Percentiles rank a stretch among this genome's conserved stretches.
phyloP scores from a whole-genome alignment of 1,140 invertebrate species.

The Musca vetustissima region DNA sequence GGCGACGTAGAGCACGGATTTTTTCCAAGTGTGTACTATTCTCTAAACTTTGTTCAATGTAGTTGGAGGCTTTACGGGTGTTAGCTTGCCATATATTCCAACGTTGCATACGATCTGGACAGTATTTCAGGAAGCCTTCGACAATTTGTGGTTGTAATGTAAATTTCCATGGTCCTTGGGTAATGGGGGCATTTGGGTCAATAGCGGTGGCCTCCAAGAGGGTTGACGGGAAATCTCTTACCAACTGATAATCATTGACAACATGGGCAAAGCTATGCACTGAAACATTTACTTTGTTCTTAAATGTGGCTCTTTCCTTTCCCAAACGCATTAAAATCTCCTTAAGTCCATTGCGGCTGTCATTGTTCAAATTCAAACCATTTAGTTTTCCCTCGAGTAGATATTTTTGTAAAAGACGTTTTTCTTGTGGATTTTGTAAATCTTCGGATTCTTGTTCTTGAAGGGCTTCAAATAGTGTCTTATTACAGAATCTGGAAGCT shows the following conservation, averaged over 20 bases:
- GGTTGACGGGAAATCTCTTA: slow-evolving; percentile 74
- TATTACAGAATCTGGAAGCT: slow-evolving; percentile 67
- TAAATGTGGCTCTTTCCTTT: slow-evolving; percentile 62
- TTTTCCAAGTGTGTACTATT: slow-evolving; percentile 77
- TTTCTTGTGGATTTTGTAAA: slow-evolving; percentile 58
- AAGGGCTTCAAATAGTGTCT: slow-evolving; percentile 63
- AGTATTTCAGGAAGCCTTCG: slow-evolving; percentile 77
- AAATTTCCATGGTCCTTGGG: slow-evolving; percentile 77
- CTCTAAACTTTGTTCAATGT: slow-evolving; percentile 65
- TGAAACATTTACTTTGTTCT: slow-evolving; percentile 64
- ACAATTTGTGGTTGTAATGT: slow-evolving; percentile 73
- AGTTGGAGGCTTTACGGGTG: slow-evolving; percentile 69
- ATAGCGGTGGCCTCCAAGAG: slow-evolving; percentile 68
- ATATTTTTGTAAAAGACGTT: slow-evolving; percentile 75
- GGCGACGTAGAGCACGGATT: slow-evolving; percentile 68
- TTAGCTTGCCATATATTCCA: slow-evolving; percentile 83
- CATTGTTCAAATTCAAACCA: slow-evolving; percentile 65
- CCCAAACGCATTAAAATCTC: slow-evolving; percentile 60
- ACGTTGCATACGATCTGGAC: slow-evolving; percentile 72
- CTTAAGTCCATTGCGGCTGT: slow-evolving; percentile 54
- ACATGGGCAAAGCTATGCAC: slow-evolving; percentile 67
- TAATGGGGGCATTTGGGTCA: slow-evolving; percentile 61
- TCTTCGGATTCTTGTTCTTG: slow-evolving; percentile 40
- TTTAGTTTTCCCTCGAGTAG: slow-evolving; percentile 78
- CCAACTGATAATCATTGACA: slow-evolving; percentile 66